phyloP scores from a whole-genome alignment of 2,888 invertebrate genomes.

The Dinocampus coccinellae region DNA sequence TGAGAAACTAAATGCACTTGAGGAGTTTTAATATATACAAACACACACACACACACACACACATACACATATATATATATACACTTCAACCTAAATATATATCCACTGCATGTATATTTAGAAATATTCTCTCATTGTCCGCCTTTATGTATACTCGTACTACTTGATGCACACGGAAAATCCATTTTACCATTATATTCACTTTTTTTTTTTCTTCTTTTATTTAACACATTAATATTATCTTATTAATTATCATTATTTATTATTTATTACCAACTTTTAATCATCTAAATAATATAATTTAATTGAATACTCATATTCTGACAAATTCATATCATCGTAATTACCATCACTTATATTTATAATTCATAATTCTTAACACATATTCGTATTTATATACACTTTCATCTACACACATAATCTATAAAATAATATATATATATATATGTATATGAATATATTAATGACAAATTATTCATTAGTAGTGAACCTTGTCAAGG shows the following conservation, averaged over 20 bases:
- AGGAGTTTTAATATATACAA: background rate
- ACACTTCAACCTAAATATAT: background rate
- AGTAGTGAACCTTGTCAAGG: constrained; percentile 5
- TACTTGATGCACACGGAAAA: background rate
- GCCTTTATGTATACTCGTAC: background rate
- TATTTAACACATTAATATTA: background rate
- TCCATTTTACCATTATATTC: background rate
- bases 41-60: background rate
- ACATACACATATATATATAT: background rate
- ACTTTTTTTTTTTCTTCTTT: background rate
- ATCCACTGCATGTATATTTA: background rate
- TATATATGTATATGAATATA: background rate
- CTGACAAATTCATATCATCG: background rate
- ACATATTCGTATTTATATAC: no score
- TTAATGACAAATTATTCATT: constrained; percentile 3
- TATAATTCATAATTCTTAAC: background rate
- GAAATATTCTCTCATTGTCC: background rate
- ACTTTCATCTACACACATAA: no score
- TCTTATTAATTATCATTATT: background rate
- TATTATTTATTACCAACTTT: background rate
- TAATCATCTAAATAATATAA: background rate
- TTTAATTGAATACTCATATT: background rate
- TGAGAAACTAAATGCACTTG: background rate
- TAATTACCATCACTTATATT: background rate
- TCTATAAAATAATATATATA: no score